Percentiles rank a stretch among this genome's conserved stretches.
These are phyloP conservation scores for Trachelipus rathkii DNA, from an alignment of 1,140 invertebrate genomes.

Conservation along the genomic window DNA sequence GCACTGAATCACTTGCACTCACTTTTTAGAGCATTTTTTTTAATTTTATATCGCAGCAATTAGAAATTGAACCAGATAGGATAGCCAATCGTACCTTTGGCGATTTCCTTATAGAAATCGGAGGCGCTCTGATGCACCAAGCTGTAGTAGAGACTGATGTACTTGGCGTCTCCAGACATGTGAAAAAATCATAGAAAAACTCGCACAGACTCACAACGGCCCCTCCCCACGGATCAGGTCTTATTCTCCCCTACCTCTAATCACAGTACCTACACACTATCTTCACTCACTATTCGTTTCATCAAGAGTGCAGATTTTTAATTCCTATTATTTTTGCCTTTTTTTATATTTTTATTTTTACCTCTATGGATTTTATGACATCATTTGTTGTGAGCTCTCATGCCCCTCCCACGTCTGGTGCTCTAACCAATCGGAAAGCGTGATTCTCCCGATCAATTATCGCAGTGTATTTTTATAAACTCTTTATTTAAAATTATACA, in stretches of 20 bases:
- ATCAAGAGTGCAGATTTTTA: conserved; percentile 44
- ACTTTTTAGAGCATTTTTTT: not conserved
- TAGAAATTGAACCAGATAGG: conserved; percentile 11
- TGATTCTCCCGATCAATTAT: conserved; percentile 43
- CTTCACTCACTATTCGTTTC: conserved; percentile 41
- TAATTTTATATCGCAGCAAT: not conserved
- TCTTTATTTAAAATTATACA: conserved; percentile 42
- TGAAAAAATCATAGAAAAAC: conserved; percentile 47
- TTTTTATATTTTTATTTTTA: conserved; percentile 40
- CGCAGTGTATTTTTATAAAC: conserved; percentile 40
- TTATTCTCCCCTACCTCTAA: conserved; percentile 29
- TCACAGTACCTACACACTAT: conserved; percentile 34
- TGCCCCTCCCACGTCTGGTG: conserved; percentile 40
- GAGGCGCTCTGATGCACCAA: conserved; percentile 45
- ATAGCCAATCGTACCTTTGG: conserved; percentile 38
- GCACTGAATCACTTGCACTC: not conserved
- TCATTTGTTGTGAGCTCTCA: conserved; percentile 43
- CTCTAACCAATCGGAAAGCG: conserved; percentile 36
- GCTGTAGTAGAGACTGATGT: conserved; percentile 47
- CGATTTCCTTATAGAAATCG: conserved; percentile 45
- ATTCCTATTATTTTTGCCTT: conserved; percentile 38
- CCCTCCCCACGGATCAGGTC: conserved; percentile 43
- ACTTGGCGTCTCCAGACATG: conserved; percentile 47
- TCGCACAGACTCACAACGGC: conserved; percentile 46
- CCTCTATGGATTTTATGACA: conserved; percentile 46